Conservation (phyloP, 2,797 vertebrate genomes). For the Buceros bicornis region DNA sequence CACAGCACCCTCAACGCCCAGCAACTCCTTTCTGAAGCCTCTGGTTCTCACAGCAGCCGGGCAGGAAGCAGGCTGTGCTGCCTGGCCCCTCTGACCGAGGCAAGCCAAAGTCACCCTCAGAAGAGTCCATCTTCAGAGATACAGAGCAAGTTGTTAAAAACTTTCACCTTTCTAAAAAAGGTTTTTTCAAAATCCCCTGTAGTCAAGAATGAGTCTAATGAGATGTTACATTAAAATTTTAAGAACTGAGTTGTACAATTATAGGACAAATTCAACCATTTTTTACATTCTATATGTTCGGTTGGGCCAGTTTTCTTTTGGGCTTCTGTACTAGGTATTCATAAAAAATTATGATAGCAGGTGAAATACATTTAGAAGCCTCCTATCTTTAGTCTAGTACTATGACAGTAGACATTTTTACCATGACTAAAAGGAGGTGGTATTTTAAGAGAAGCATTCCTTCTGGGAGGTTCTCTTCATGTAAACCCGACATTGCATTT, state of each 20-base stretch:
- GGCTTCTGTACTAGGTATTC: not conserved
- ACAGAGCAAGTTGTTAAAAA: not conserved
- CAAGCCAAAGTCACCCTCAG: not conserved
- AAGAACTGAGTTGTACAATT: not conserved
- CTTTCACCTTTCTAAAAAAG: not conserved
- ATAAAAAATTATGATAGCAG: not conserved
- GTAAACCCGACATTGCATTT: not conserved
- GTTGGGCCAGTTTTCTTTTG: not conserved
- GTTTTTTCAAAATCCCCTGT: not conserved
- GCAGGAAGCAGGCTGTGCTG: not conserved
- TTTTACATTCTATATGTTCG: not conserved
- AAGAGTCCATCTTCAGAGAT: not conserved
- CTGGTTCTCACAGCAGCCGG: not conserved
- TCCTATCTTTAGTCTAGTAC: not conserved
- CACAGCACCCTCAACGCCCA: not conserved
- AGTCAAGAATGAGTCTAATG: not conserved
- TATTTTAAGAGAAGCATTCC: not conserved
- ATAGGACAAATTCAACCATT: not conserved
- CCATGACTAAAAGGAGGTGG: not conserved
- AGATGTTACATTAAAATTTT: rapidly evolving
- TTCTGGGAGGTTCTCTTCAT: not conserved
- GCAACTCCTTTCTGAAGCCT: not conserved
- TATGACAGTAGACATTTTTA: not conserved
- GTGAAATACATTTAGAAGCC: not conserved
- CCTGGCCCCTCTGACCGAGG: not conserved